These are phyloP conservation scores for Alethe diademata DNA, from an alignment of 2,113 vertebrate species.

Conservation along the genomic window DNA sequence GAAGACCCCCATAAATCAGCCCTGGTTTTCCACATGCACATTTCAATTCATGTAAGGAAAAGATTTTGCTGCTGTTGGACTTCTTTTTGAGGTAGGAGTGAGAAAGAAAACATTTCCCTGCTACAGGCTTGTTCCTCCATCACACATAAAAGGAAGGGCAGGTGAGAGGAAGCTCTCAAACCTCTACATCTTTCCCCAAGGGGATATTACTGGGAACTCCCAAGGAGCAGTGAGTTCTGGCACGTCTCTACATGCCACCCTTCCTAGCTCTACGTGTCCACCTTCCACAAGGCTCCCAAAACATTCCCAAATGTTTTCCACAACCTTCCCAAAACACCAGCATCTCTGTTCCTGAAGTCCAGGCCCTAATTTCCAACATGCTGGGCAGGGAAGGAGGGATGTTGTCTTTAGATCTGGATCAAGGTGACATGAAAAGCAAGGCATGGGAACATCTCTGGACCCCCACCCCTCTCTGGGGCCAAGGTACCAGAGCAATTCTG, in stretches of 20 bases:
- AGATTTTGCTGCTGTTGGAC: neutral
- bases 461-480: neutral
- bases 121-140: neutral
- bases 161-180: neutral
- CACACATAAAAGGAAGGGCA: neutral
- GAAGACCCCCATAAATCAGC: neutral
- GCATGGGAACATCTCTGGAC: accelerated
- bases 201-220: accelerated
- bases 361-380: accelerated
- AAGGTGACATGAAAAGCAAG: neutral
- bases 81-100: neutral
- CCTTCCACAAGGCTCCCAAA: neutral
- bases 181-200: neutral
- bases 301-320: neutral
- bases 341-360: neutral
- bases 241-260: accelerated
- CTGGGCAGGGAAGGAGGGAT: neutral
- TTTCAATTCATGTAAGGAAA: neutral
- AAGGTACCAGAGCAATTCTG: neutral
- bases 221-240: neutral
- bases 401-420: neutral
- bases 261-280: neutral
- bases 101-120: neutral
- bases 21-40: accelerated
- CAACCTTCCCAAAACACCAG: neutral